Base-by-base conservation (phyloP, 1,140 invertebrate species). In the Drosophila malerkotliana region DNA sequence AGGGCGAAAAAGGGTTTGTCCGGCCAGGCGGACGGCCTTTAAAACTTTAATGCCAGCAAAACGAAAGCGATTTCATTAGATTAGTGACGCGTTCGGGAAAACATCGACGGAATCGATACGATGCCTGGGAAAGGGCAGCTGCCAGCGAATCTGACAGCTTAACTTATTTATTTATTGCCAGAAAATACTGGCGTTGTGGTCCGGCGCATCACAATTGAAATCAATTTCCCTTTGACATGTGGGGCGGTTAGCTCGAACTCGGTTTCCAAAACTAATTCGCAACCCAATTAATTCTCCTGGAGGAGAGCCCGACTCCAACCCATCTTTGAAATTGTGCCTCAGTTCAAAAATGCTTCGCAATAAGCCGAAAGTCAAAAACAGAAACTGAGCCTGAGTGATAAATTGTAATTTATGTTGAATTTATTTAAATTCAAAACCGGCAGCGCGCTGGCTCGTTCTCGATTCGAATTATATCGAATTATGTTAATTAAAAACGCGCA, bases 401-500 rank as follows among this genome's bases (percentile, higher is more conserved):
- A 81, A 87, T 72, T 74, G 61, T 49, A 61, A 71, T 85, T 77
- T 85, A 56, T 71, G 47, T 55, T 57, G 53, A 77, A 58, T 72
- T 73, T 18, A 84, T 79, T 83, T 78, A 8, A 55, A 66, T 54
- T 39, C 54, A 24, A 67, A 78, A 52, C 32, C 57, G 59, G 58
- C 61, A 44, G 59, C 48, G 37, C 47, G 60, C 62, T 24, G 9
- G 37, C 32, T n/a, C 10, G 3, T 37, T 37, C 34, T 37, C 48
- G 24, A 56, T 8, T 14, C n/a, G 63, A 69, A 41, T 57, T 49
- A 75, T 61, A 81, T 78, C 62, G 72, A 85, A 85, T 87, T 87
- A 85, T 87, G 81, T 68, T 87, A 85, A 85, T 85, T 85, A 87
- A 85, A 87, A 85, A 82, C 56, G 77, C 47, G 66, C 57, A 77